Evolutionary conservation across 2,113 vertebrate genomes (phyloP), one percentile per base, ranked within the genome.

Genomic region (Catagonus wagneri): DNA sequence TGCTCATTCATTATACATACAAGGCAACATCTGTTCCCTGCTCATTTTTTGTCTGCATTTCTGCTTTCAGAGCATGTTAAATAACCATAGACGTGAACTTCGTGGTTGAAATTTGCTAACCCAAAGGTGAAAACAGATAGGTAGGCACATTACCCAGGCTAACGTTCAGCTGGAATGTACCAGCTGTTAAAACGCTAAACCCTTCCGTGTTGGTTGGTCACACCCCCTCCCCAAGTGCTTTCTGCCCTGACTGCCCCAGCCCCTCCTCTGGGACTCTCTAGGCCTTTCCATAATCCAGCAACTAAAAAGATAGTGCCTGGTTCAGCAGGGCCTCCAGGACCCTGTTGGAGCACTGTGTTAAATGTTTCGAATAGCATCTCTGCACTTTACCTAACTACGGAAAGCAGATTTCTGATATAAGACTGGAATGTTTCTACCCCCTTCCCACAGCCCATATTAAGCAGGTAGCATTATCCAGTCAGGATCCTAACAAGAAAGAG

Each of bases 21-120:
- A 89, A 97, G 97, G 96, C 96, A 98, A 91, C 94, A 95, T 97
- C 95, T 65, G 81, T 96, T 97, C 85, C 39, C 90, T 95, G 75
- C 56, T 97, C 93, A 94, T 97, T 94, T 97, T 56, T 14, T 39
- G 88, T 84, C 90, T 97, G 93, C 39, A 76, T 94, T 93, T 86
- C 74, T 96, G 83, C 60, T 72, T 76, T 54, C 92, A 80, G 50
- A 95, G 32, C 87, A 75, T 95, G 78, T 89, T 97, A 97, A 97
- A 96, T 97, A 98, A 97, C 88, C 87, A 88, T 93, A 92, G 83
- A 94, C 94, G 72, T 71, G 80, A 96, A 72, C 85, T 96, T 84
- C 39, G 52, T 90, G 58, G 81, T 96, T 87, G 76, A 65, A 78
- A 95, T 83, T 76, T 85, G 52, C 80, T 96, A 93, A 93, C 83